Base-by-base conservation (phyloP, 2,888 invertebrate genomes). In the Dioctria rufipes region DNA sequence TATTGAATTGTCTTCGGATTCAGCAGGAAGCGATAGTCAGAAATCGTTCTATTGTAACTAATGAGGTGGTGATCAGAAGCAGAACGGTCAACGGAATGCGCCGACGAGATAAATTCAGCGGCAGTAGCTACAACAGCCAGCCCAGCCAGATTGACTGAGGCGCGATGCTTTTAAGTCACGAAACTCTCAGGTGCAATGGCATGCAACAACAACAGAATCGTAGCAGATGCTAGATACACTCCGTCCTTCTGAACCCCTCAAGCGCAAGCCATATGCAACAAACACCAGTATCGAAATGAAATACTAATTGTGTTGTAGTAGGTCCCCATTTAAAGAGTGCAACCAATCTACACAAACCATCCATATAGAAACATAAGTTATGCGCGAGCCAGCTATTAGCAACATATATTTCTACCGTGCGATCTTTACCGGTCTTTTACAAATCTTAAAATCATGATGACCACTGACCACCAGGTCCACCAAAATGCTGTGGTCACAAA, bases 71-170 rank as follows among this genome's bases (percentile, higher is more conserved):
- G 81, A 71, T 78, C 80, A 80, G 77, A 65, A 80, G 63, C 81
- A 80, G 82, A 82, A 82, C 82, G 82, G 81, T 80, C 82, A 82
- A 82, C 80, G 80, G 63, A 81, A 63, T 80, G 75, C 77, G 60
- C 60, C 71, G 49, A 46, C 25, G 39, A 77, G 54, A 46, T 39
- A 58, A 49, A 25, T 49, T 39, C 46, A 46, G 37, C 49, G 11
- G 46, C 51, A 51, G 6, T 61, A 13, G 6, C 42, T 66, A 37
- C 43, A 37, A 8, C 43, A 43, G 42, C 46, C 46, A 49, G 43
- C 63, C 46, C 77, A 37, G 39, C 39, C 37, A 40, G 63, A 63
- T 25, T 25, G 25, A 25, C 25, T 25, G 25, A 25, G 25, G 25
- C 25, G n/a, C 5, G 13, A 43, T 43, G n/a, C 13, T 37, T 63